phyloP scores from a whole-genome alignment of 2,888 invertebrate genomes.

The Eueremaeus valkanovi region DNA sequence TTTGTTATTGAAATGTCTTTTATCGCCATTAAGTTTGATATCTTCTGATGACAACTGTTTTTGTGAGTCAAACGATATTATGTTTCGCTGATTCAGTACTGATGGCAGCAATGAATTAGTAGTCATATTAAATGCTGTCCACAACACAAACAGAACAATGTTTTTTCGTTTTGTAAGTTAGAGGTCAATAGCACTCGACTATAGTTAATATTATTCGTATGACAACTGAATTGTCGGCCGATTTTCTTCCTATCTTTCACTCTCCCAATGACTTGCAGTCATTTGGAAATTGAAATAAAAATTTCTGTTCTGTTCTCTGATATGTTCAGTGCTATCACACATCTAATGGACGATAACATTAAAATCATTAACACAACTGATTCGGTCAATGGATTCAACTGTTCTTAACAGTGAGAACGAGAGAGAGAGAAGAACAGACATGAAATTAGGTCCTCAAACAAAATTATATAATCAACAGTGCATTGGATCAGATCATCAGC shows the following conservation, averaged over 20 bases:
- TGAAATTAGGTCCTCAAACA: background rate
- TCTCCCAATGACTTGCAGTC: background rate
- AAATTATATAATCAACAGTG: background rate
- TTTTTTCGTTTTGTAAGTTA: background rate
- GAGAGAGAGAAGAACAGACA: background rate
- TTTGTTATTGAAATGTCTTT: background rate
- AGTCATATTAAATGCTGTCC: background rate
- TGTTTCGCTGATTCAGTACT: background rate
- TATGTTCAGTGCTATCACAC: background rate
- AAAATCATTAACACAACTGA: constrained; percentile 9
- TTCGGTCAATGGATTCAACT: constrained; percentile 17
- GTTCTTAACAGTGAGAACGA: background rate
- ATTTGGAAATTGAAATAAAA: constrained; percentile 17
- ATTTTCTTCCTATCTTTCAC: background rate
- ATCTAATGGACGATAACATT: constrained; percentile 23
- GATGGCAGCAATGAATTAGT: constrained; percentile 7
- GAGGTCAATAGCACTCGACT: background rate
- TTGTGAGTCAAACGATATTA: background rate
- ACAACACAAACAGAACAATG: too few species aligned
- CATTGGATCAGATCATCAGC: background rate
- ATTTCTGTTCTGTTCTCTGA: background rate
- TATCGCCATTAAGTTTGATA: background rate
- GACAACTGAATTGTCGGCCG: background rate
- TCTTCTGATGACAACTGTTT: background rate
- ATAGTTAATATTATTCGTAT: background rate